Evolutionary conservation across 1,140 invertebrate genomes (phyloP), one percentile per base, ranked within the genome.

Genomic region (Lepeophtheirus salmonis): DNA sequence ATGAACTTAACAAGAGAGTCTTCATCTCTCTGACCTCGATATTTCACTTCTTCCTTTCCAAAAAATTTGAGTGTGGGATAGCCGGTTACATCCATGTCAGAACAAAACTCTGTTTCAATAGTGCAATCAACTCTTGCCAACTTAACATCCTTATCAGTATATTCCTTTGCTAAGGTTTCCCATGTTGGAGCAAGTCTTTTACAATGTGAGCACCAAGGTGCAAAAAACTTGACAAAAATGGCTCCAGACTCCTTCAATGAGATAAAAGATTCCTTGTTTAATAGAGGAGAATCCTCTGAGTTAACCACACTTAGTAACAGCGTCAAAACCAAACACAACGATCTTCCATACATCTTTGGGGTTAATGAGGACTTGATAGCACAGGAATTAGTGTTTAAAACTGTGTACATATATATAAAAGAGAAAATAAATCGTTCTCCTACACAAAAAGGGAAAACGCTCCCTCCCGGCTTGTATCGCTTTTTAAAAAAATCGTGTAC

Each of bases 201-300:
- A 63, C 81, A 83, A 66, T 83, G 81, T 6, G 80, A 81, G 65
- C 81, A 83, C 83, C 83, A 84, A 60, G 95, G 95, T 59, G 95
- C 95, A 53, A 61, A 67, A 67, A 84, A 85, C 69, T 83, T 82
- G 3, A 84, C 76, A 67, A 86, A 83, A 1, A 78, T 78, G 6
- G 25, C 55, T n/a, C 55, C 57, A 4, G 26, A 4, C 50, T 41
- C 14, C 14, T n/a, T 50, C 3, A n/a, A 10, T 14, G 16, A 22
- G 3, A 53, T 17, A 20, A 58, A 58, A 17, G 30, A 41, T n/a
- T 41, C 30, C 30, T 41, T 41, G 30, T 41, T 41, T n/a, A 41
- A 10, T 6, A 41, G 30, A 41, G n/a, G n/a, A 41, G 30, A n/a
- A 41, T 41, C 30, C 30, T 41, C 30, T 41, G 30, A 41, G 30